Evolutionary conservation across 2,888 invertebrate species (phyloP), one percentile per base, ranked within the genome.

Genomic region (Parapristionchus giblindavisi): DNA sequence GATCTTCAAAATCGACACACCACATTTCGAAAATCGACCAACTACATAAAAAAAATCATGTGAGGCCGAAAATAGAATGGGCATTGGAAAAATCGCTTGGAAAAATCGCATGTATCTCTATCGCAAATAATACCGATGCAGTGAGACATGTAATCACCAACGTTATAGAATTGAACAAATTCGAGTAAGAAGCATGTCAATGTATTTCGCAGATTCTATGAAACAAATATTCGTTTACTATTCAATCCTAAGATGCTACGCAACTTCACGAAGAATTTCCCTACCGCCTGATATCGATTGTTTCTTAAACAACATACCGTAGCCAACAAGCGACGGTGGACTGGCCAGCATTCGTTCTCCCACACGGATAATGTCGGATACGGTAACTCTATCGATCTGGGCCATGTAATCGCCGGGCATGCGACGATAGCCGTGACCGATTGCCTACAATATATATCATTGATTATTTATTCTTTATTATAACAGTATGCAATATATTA

Each of bases 401-500:
- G 92, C 90, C 36, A 99, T 93, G 89, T 95, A 99, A 89, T 93
- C 93, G 78, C 94, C 92, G 0, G 99, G 95, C 51, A 93, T 92
- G 89, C 94, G 94, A 85, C 98, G 91, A 76, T 92, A 91, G 14
- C 95, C 96, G 21, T 94, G 95, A 0, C 96, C 94, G 68, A 99
- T 90, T 27, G 99, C 96, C 90, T 99, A 99, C 27, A 38, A n/a
- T n/a, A 1, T 24, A 58, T 14, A 21, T 21, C 48, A 58, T 56
- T 56, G 17, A 17, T 24, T 56, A 8, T 8, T 14, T 21, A 11
- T 21, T 48, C n/a, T n/a, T n/a, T n/a, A n/a, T n/a, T n/a, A n/a
- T n/a, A n/a, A n/a, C n/a, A n/a, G n/a, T n/a, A n/a, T n/a, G n/a
- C n/a, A n/a, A n/a, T n/a, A n/a, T n/a, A n/a, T n/a, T n/a, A n/a